Percentiles rank a stretch among this genome's conserved stretches.
Conservation (phyloP, 2,888 invertebrate genomes). For the Chorisops tibialis region DNA sequence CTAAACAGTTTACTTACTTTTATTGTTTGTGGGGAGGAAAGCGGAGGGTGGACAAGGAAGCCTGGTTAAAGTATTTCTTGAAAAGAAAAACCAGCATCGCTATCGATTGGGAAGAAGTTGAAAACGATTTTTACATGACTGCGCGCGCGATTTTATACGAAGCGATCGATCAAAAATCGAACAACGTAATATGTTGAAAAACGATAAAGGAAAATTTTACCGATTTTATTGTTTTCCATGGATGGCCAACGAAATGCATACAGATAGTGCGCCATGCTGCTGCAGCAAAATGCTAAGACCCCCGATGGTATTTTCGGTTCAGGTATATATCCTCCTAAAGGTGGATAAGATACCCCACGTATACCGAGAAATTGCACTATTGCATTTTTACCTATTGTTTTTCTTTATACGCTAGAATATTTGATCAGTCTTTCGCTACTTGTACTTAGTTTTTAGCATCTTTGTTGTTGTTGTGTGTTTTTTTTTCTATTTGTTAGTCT, state of each 20-base stretch:
- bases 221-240: conserved; percentile 23
- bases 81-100: conserved; percentile 11
- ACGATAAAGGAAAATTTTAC: conserved; percentile 1
- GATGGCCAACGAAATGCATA: neutral
- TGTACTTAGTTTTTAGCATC: neutral
- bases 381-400: too few relatives aligned
- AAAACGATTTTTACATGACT: neutral
- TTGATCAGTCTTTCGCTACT: too few relatives aligned
- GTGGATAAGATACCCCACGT: too few relatives aligned
- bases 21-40: conserved; percentile 25
- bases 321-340: too few relatives aligned
- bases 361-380: too few relatives aligned
- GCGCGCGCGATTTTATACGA: conserved; percentile 4
- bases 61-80: conserved; percentile 22
- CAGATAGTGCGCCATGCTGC: too few relatives aligned
- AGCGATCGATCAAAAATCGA: conserved; percentile 25
- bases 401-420: too few relatives aligned
- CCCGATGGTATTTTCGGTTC: too few relatives aligned
- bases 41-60: too few relatives aligned
- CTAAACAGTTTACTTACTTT: conserved; percentile 12
- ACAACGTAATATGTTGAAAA: neutral
- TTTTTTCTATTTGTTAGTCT: too few relatives aligned
- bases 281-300: too few relatives aligned
- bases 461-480: neutral
- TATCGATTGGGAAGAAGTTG: conserved; percentile 5